phyloP scores from a whole-genome alignment of 1,140 invertebrate genomes.

The Diorhabda sublineata region DNA sequence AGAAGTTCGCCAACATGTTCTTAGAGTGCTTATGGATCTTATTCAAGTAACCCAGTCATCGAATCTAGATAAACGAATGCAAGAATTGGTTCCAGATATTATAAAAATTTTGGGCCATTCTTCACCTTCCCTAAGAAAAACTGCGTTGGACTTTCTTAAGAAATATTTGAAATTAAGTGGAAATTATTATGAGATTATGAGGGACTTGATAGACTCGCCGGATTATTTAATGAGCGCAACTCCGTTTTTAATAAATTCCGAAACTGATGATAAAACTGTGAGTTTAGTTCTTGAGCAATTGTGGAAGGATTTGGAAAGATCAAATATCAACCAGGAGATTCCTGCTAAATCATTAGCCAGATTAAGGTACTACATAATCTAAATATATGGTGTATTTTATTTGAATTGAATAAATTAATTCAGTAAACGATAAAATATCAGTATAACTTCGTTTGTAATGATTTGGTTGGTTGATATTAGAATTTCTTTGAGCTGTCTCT shows the following conservation, averaged over 20 bases:
- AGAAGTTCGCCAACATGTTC: conserved; percentile 74
- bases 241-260: conserved; percentile 8
- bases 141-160: conserved; percentile 32
- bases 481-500: no score
- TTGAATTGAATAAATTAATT: no score
- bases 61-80: conserved; percentile 58
- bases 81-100: conserved; percentile 59
- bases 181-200: conserved; percentile 10
- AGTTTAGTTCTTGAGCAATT: background rate
- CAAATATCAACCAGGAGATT: conserved; percentile 5
- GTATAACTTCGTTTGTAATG: no score
- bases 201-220: conserved; percentile 9
- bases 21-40: conserved; percentile 69
- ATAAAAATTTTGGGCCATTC: conserved; percentile 69
- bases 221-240: conserved; percentile 6
- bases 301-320: conserved; percentile 1
- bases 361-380: background rate
- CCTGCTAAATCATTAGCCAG: conserved; percentile 10
- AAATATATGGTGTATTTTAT: no score
- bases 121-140: conserved; percentile 71
- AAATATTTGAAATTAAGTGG: conserved; percentile 13
- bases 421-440: no score
- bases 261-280: conserved; percentile 10
- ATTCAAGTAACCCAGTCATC: conserved; percentile 60
- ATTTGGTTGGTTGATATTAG: no score